Conservation (phyloP, 64 coral and sea anemone genomes). For the Actinia tenebrosa region DNA sequence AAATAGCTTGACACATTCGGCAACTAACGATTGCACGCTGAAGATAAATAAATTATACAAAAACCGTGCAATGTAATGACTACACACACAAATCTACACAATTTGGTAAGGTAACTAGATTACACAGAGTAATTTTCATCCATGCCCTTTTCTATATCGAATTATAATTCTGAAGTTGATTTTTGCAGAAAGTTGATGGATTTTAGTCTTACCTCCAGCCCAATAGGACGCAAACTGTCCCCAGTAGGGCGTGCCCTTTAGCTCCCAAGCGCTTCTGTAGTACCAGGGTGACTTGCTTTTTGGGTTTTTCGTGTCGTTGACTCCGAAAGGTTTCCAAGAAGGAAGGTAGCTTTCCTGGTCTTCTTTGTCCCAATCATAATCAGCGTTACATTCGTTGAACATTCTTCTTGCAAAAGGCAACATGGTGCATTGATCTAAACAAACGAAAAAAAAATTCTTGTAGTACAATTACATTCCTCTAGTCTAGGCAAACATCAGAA, state of each 20-base stretch:
- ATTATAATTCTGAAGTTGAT: no score
- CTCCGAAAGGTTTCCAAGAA: constrained; percentile 1
- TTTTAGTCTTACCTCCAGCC: constrained; percentile 47
- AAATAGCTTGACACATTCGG: no score
- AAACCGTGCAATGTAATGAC: no score
- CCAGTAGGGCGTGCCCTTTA: constrained; percentile 72
- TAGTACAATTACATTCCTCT: not conserved
- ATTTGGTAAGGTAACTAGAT: no score
- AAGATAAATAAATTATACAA: no score
- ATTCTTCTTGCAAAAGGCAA: not conserved
- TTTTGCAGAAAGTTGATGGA: no score
- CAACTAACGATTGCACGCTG: no score
- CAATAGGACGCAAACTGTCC: constrained; percentile 59
- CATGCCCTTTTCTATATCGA: no score
- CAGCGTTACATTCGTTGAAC: constrained; percentile 41
- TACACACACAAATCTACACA: no score
- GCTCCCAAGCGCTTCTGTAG: constrained; percentile 51
- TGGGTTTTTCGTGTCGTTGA: constrained; percentile 25
- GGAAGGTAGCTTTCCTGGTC: constrained; percentile 10
- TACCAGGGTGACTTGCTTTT: constrained; percentile 45
- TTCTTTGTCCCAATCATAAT: constrained; percentile 50
- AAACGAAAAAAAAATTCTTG: not conserved
- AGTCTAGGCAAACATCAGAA: no score
- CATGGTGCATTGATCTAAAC: constrained; percentile 40
- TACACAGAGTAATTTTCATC: no score